Evolutionary conservation across 2,888 invertebrate species (phyloP).

Genomic region (Eilema depressum): DNA sequence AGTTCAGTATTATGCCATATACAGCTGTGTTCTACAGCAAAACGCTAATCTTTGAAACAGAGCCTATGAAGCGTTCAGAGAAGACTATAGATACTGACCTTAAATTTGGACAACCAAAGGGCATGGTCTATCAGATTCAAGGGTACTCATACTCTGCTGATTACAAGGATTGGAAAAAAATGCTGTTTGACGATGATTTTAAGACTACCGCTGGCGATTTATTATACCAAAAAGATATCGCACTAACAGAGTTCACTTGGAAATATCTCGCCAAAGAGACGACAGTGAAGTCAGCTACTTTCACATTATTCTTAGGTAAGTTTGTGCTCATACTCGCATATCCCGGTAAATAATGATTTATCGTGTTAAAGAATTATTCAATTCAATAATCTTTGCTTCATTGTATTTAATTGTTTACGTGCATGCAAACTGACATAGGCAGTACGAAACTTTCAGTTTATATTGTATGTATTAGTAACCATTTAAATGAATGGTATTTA

Average conservation of each 20-base stretch:
- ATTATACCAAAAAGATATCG: conserved; percentile 72
- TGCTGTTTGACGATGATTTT: conserved; percentile 54
- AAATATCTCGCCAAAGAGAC: conserved; percentile 78
- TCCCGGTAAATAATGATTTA: neutral
- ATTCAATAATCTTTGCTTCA: too few relatives aligned
- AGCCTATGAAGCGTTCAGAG: conserved; percentile 67
- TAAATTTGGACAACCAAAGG: conserved; percentile 81
- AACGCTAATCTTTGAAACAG: conserved; percentile 48
- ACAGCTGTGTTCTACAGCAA: conserved; percentile 86
- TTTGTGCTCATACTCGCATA: neutral
- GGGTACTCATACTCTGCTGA: conserved; percentile 83
- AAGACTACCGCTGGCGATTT: conserved; percentile 59
- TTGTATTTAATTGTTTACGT: too few relatives aligned
- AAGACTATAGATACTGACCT: conserved; percentile 54
- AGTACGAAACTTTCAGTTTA: too few relatives aligned
- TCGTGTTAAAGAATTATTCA: too few relatives aligned
- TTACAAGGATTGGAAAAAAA: conserved; percentile 66
- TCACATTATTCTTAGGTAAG: conserved; percentile 75
- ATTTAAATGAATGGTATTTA: too few relatives aligned
- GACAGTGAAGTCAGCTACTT: conserved; percentile 71
- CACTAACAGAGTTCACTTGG: conserved; percentile 81
- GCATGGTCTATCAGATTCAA: conserved; percentile 83
- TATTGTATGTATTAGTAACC: too few relatives aligned
- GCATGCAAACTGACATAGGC: too few relatives aligned
- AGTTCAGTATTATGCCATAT: conserved; percentile 89